These are phyloP conservation scores for Oreochromis mossambicus DNA, from an alignment of 2,797 vertebrate species.

Conservation along the genomic window DNA sequence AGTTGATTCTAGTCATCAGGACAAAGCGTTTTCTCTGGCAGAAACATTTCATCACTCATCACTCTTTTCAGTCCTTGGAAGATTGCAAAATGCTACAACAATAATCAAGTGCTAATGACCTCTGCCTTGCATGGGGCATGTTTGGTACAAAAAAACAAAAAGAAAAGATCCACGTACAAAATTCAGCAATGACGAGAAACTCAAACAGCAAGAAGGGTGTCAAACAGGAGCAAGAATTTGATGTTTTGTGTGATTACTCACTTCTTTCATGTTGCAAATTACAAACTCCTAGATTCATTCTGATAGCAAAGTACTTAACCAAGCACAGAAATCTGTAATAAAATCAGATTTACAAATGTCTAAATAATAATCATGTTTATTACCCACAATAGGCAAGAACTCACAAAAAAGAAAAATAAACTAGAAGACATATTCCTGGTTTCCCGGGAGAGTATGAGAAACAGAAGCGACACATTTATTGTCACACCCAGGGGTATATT, in stretches of 20 bases:
- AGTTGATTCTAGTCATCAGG: neutral
- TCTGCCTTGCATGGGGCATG: neutral
- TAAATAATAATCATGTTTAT: neutral
- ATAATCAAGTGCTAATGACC: neutral
- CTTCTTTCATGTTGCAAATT: neutral
- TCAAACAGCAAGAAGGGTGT: neutral
- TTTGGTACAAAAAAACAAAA: neutral
- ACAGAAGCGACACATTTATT: conserved; percentile 42
- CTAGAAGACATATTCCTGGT: neutral
- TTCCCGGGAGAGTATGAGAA: conserved; percentile 37
- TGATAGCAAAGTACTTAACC: neutral
- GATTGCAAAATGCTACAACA: neutral
- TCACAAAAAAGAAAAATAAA: neutral
- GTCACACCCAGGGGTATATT: conserved; percentile 46
- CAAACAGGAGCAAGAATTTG: neutral
- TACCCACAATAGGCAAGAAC: neutral
- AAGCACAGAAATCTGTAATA: neutral
- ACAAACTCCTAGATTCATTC: neutral
- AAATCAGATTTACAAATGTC: neutral
- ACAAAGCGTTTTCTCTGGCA: neutral
- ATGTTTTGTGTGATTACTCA: neutral
- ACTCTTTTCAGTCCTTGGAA: neutral
- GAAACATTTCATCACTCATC: neutral
- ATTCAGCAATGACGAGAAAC: neutral
- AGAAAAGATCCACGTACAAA: neutral